These are phyloP conservation scores for Pomacea maculata DNA, from an alignment of 1,140 invertebrate genomes.

Conservation along the genomic window DNA sequence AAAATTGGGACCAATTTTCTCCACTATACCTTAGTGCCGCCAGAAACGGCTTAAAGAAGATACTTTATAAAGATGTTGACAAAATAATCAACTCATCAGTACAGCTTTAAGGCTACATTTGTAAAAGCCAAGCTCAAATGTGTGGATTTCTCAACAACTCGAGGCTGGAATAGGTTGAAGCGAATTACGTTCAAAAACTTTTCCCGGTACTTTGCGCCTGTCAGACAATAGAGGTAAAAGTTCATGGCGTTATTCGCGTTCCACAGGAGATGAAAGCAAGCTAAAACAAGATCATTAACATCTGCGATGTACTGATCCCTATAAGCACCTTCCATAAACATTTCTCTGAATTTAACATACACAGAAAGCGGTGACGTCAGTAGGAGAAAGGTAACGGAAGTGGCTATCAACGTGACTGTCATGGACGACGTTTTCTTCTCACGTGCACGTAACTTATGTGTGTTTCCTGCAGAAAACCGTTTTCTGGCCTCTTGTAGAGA, in stretches of 20 bases:
- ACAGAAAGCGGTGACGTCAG: neutral
- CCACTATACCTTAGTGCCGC: no score
- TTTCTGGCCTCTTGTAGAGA: neutral
- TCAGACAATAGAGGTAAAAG: slow-evolving; percentile 1
- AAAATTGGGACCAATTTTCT: no score
- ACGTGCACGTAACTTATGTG: no score
- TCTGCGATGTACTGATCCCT: neutral
- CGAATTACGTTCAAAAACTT: neutral
- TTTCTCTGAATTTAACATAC: neutral
- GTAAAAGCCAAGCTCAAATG: neutral
- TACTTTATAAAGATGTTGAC: no score
- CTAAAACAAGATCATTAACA: neutral
- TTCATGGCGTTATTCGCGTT: neutral
- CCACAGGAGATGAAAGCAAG: neutral
- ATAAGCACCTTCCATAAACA: neutral
- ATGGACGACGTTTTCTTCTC: neutral
- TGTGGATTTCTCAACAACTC: no score
- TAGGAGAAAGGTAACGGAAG: neutral
- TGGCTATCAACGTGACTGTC: neutral
- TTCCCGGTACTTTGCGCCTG: neutral
- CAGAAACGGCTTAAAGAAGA: no score
- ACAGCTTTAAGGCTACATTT: no score
- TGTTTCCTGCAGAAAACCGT: neutral
- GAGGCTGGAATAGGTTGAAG: no score
- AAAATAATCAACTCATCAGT: no score